phyloP scores from a whole-genome alignment of 2,113 vertebrate species.

The Mormyrus iriodes region DNA sequence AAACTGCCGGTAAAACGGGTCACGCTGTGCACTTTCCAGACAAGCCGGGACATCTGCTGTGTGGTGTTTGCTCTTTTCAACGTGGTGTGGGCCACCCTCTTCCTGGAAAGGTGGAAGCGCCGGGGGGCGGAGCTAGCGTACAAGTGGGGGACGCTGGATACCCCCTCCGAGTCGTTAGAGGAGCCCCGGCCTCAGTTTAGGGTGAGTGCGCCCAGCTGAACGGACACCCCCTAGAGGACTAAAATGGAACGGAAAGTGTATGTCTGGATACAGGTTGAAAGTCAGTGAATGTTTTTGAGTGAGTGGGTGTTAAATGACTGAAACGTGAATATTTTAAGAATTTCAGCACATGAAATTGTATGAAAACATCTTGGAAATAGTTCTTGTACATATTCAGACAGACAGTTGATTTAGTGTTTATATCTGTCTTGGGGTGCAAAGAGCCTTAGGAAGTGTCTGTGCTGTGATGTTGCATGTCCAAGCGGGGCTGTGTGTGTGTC shows the following conservation, averaged over 20 bases:
- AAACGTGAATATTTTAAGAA: not conserved
- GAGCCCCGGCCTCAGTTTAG: constrained; percentile 90
- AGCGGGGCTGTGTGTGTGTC: not conserved
- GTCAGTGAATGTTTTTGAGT: not conserved
- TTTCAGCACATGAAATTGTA: not conserved
- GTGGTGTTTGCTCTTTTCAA: constrained; percentile 96
- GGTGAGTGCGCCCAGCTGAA: constrained; percentile 56
- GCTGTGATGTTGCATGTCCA: too few species aligned
- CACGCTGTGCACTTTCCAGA: constrained; percentile 53
- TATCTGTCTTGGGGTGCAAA: not conserved
- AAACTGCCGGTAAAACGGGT: not conserved
- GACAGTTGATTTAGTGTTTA: not conserved
- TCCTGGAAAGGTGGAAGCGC: constrained; percentile 94
- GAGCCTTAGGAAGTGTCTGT: not conserved
- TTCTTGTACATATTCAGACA: not conserved
- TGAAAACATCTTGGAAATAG: not conserved
- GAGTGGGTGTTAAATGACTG: not conserved
- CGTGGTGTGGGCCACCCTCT: constrained; percentile 91
- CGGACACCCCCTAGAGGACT: not conserved
- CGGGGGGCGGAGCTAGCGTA: constrained; percentile 88
- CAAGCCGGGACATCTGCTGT: constrained; percentile 90
- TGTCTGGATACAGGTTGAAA: not conserved
- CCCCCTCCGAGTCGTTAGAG: constrained; percentile 78
- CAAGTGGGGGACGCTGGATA: constrained; percentile 91
- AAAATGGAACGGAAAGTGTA: not conserved